Base-by-base conservation (phyloP, 2,888 invertebrate genomes). In the Ashinkailepas kermadecensis region DNA sequence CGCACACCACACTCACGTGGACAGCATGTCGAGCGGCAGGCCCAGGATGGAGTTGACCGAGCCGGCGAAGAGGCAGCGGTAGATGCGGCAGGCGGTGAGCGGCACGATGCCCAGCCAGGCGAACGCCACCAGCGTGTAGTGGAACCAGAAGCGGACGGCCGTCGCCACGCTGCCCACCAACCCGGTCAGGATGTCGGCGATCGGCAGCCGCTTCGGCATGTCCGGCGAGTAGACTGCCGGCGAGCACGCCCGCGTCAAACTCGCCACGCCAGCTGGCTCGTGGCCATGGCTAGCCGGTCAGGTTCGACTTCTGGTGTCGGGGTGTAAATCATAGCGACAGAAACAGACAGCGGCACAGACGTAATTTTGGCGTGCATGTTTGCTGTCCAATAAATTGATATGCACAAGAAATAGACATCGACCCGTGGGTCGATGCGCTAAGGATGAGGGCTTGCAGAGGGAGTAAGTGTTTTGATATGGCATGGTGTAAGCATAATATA, bases 101-200 rank as follows among this genome's bases (percentile, higher is more conserved):
- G 99, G 99, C 12, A 99, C 98, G 79, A 99, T 91, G 7, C 96
- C 97, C 25, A 99, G 91, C 99, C 99, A 99, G 7, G 99, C 98
- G 81, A 97, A 90, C 11, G 97, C 97, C 6, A 99, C 99, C 80
- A 99, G 89, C 0, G 97, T 96, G 87, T 98, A 99, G 88, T 99
- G 98, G 54, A 98, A 89, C 98, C 99, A 99, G 87, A 96, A 97
- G 86, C 96, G 94, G 0, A 98, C 93, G 1, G 97, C 98, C 78
- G 95, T 95, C 7, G 93, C 93, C 59, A 98, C 92, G 39, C 96
- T 97, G 8, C 94, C 92, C 81, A 96, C 89, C 80, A 98, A 89
- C 4, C 99, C 99, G 79, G 94, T 94, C 0, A 96, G 91, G 13
- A 99, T 94, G 88, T 99, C 99, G 84, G 92, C 92, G 59, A 99